Evolutionary conservation across 2,113 vertebrate genomes (phyloP), one percentile per base, ranked within the genome.

Genomic region (Dunckerocampus dactyliophorus): DNA sequence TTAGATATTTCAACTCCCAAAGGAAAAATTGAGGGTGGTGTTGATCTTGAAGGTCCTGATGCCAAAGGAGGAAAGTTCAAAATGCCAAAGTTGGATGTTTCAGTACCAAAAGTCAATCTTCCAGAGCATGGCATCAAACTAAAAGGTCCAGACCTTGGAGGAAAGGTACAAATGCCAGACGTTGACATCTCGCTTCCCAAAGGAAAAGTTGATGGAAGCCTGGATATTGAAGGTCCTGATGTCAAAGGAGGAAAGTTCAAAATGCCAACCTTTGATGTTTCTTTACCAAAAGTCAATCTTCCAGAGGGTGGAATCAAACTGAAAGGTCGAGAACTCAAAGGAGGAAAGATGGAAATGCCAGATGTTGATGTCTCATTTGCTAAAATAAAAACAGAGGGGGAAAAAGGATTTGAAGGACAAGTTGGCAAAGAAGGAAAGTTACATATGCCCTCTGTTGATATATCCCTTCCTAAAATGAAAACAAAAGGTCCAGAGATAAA

Each of bases 141-240:
- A 7, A 37, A 39, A 37, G n/a, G 31, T 10, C 31, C 31, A 4
- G 10, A 55, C 1, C 2, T 37, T 9, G 2, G 9, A 19, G 7
- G 28, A 5, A 54, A 54, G 5, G 1, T 55, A 1, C 16, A 55
- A 17, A 55, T 55, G 17, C 28, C 52, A 37, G 31, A 73, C 8
- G n/a, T 86, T 2, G 70, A 89, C n/a, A 49, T 92, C 1, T 87
- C 86, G 0, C 58, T 88, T 1, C 86, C 88, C 1, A 76, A 83
- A 51, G 22, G 21, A 19, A 39, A 55, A 48, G 2, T 17, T 46
- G 68, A 57, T 1, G 60, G 24, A 45, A 72, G 71, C 20, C 24
- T 79, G 12, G 57, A 69, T 46, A 1, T 77, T 53, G 57, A 74
- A 24, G 53, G 53, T 6, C 53, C 16, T 14, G 34, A 31, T 39